Evolutionary conservation across 2,888 invertebrate genomes (phyloP), one percentile per base, ranked within the genome.

Genomic region (Biston stratarius): DNA sequence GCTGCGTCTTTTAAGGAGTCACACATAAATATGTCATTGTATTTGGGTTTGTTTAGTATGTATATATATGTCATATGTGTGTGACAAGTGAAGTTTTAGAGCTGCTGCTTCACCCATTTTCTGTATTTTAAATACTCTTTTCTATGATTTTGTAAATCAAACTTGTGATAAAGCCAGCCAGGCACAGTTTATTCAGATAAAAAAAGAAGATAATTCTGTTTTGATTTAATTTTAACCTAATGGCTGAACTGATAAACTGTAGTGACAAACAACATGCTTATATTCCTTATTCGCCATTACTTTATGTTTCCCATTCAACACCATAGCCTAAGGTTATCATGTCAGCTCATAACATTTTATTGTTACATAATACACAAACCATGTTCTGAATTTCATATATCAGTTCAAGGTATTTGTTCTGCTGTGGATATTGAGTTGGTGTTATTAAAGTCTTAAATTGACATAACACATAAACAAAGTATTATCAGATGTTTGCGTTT

Each of bases 321-420:
- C 59, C 59, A 59, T 51, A 42, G n/a, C 51, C 51, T 49, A 48
- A 10, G 60, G 49, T 60, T 60, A 60, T 60, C 60, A n/a, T 6
- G 34, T 11, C 9, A 14, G 10, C 9, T 45, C n/a, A n/a, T 34
- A 8, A 45, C 10, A 34, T 44, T 34, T n/a, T 57, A 9, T 11
- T 6, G 5, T 57, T 57, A 57, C 10, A 24, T 47, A 57, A 45
- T 45, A 36, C 9, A 47, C 47, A 47, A 34, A 10, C 5, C 6
- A 48, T 10, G 33, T 11, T 34, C 36, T 36, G 51, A 10, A 34
- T 34, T 34, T 15, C 14, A 5, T 12, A 51, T 11, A 33, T 34
- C 24, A 14, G 15, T 5, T 24, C 8, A 15, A 48, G 8, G 48
- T 48, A 45, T 45, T n/a, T 14, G 3, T n/a, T 59, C 7, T 12